Evolutionary conservation across 2,113 vertebrate species (phyloP).

Genomic region (Mustela nigripes): DNA sequence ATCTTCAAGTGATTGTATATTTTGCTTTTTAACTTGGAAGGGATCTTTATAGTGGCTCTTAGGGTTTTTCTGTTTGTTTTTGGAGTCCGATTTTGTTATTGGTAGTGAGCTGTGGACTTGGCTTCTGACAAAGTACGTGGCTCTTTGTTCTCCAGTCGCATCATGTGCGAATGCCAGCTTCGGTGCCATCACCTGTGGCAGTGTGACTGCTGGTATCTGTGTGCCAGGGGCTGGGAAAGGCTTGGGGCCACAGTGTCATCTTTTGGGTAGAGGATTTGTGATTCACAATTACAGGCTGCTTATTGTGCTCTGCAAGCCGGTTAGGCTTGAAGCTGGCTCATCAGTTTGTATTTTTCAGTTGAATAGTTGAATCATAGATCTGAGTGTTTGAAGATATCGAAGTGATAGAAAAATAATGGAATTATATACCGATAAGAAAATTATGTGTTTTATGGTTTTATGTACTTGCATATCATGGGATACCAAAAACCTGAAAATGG

Average conservation of each 20-base stretch:
- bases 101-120: neutral
- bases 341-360: slow-evolving; percentile 1
- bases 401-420: slow-evolving; percentile 3
- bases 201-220: neutral
- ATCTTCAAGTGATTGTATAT: neutral
- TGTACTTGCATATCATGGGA: neutral
- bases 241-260: neutral
- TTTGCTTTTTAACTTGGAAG: neutral
- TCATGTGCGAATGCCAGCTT: neutral
- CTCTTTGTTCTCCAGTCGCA: neutral
- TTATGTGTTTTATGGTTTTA: neutral
- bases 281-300: neutral
- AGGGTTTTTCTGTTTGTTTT: neutral
- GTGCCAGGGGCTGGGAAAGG: neutral
- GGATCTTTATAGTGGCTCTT: neutral
- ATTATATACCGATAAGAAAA: neutral
- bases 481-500: neutral
- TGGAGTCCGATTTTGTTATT: neutral
- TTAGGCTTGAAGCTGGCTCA: neutral
- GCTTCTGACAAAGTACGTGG: neutral
- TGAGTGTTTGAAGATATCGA: slow-evolving; percentile 8
- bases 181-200: neutral
- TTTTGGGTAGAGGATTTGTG: neutral
- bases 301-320: neutral
- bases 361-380: neutral